phyloP scores from a whole-genome alignment of 2,113 vertebrate species.

The Ptyas mucosa region DNA sequence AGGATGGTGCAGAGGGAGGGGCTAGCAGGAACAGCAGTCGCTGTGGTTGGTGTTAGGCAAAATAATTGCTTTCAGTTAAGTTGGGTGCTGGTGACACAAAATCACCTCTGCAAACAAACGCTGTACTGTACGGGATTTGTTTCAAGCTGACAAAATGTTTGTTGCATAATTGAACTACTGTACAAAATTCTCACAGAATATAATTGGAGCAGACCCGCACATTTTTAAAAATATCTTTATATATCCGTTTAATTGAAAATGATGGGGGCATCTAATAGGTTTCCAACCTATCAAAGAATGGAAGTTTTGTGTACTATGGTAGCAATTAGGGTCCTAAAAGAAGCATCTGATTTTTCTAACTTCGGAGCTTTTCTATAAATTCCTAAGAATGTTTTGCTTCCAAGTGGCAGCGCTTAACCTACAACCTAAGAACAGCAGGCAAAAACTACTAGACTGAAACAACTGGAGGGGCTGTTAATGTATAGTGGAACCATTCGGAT shows the following conservation, averaged over 20 bases:
- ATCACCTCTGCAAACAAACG: rapidly evolving
- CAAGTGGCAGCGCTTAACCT: not conserved
- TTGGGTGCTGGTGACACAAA: not conserved
- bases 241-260: not conserved
- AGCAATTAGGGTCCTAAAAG: not conserved
- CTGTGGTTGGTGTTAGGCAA: not conserved
- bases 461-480: not conserved
- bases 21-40: constrained; percentile 8
- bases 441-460: not conserved
- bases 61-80: not conserved
- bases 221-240: not conserved
- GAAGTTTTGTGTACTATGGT: not conserved
- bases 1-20: constrained; percentile 67
- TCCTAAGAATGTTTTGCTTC: not conserved
- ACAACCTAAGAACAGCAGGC: not conserved
- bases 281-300: not conserved
- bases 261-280: not conserved
- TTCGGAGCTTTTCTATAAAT: not conserved
- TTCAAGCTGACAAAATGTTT: rapidly evolving
- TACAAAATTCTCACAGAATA: not conserved
- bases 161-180: not conserved
- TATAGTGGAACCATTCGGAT: not conserved
- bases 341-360: not conserved
- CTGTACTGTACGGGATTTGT: rapidly evolving
- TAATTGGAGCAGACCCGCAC: not conserved